Conservation (phyloP, 2,113 vertebrate species). For the Cyprinodon brontotheroides region DNA sequence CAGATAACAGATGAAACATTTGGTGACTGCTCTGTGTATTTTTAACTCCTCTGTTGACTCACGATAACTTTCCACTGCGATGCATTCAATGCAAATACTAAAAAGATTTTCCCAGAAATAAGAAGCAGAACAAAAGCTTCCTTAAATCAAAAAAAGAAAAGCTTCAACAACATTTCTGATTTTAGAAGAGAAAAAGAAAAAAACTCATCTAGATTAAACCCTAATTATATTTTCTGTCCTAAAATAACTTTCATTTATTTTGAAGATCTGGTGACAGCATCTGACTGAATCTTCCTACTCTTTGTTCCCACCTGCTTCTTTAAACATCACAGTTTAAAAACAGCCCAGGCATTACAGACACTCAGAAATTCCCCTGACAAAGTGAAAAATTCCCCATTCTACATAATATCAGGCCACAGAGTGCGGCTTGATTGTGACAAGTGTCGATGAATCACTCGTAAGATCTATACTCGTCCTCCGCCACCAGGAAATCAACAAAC, state of each 20-base stretch:
- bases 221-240: neutral
- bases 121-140: conserved; percentile 52
- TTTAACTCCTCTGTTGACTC: conserved; percentile 12
- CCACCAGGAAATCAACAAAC: conserved; percentile 1
- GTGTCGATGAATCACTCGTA: conserved; percentile 42
- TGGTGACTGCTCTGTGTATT: neutral
- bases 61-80: conserved; percentile 23
- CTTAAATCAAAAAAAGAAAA: neutral
- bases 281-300: neutral
- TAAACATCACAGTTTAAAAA: conserved; percentile 5
- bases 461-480: conserved; percentile 7
- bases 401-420: conserved; percentile 29
- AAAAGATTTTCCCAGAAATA: conserved; percentile 9
- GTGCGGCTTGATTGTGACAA: neutral
- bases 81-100: conserved; percentile 3
- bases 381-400: conserved; percentile 48
- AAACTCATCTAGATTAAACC: neutral
- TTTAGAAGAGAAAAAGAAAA: conserved; percentile 10
- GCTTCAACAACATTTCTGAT: conserved; percentile 18
- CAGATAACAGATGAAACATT: neutral
- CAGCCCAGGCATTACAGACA: conserved; percentile 19
- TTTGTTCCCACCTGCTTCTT: neutral
- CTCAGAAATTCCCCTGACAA: conserved; percentile 52
- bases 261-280: neutral
- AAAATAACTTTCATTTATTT: too few relatives aligned